phyloP scores from a whole-genome alignment of 2,888 invertebrate species.

The Atrina japonica region DNA sequence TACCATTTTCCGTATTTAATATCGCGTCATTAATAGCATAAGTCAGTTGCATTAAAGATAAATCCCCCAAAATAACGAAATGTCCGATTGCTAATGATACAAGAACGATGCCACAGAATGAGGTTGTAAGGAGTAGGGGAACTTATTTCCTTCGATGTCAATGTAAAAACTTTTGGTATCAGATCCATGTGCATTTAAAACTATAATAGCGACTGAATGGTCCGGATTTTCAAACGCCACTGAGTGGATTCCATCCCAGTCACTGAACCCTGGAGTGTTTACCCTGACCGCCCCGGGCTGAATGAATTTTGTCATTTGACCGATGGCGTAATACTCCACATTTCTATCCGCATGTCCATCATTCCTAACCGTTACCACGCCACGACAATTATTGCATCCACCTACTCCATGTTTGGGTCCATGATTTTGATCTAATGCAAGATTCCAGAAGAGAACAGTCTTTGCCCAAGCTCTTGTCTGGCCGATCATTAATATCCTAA shows the following conservation, averaged over 20 bases:
- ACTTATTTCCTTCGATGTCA: conserved; percentile 50
- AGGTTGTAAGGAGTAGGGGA: conserved; percentile 47
- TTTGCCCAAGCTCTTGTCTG: conserved; percentile 54
- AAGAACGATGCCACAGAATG: conserved; percentile 54
- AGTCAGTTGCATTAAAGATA: too few relatives aligned
- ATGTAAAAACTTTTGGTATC: conserved; percentile 44
- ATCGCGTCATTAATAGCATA: too few relatives aligned
- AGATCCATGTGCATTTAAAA: conserved; percentile 46
- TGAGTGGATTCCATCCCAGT: conserved; percentile 48
- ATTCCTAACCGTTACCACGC: conserved; percentile 50
- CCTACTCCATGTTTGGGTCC: conserved; percentile 54
- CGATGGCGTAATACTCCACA: conserved; percentile 56
- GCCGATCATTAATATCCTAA: conserved; percentile 52
- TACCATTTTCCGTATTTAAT: too few relatives aligned
- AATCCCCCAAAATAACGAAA: too few relatives aligned
- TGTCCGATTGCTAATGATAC: neutral
- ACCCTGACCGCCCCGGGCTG: conserved; percentile 54
- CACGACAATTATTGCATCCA: conserved; percentile 55
- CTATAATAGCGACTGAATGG: conserved; percentile 49
- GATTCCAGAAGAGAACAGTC: conserved; percentile 50
- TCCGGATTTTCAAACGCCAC: conserved; percentile 55
- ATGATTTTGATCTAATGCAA: conserved; percentile 56
- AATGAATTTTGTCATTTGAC: conserved; percentile 55
- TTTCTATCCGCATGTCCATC: conserved; percentile 41
- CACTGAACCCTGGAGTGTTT: conserved; percentile 43